Conservation (phyloP, 35 echinoderm and acorn worm genomes). For the Heliocidaris tuberculata region DNA sequence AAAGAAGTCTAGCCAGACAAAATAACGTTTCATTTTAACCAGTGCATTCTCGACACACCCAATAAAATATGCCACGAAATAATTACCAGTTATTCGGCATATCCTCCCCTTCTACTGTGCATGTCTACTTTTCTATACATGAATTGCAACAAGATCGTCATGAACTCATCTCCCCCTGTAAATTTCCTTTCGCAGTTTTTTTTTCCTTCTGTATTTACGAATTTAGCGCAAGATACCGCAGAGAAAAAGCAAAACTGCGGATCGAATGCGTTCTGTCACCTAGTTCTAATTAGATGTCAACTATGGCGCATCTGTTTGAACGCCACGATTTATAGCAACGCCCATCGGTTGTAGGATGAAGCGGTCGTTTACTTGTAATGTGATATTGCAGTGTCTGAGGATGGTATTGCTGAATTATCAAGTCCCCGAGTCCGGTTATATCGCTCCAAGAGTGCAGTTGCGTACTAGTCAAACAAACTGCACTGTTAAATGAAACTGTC, state of each 20-base stretch:
- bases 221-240: background rate
- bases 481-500: background rate
- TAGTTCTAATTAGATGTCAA: background rate
- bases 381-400: background rate
- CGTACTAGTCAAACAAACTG: no score
- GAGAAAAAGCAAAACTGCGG: background rate
- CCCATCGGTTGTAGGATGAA: background rate
- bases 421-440: background rate
- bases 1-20: background rate
- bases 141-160: background rate
- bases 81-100: background rate
- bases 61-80: background rate
- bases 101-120: background rate
- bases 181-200: background rate
- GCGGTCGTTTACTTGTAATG: background rate
- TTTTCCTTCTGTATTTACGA: background rate
- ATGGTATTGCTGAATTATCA: background rate
- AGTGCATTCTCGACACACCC: background rate
- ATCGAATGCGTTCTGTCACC: background rate
- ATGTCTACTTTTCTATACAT: background rate
- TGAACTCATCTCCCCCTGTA: background rate
- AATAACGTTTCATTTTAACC: background rate
- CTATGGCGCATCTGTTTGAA: background rate
- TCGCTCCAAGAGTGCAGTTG: no score
- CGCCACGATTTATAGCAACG: background rate